Base-by-base conservation (phyloP, 2,888 invertebrate genomes). In the Gibbula magus region DNA sequence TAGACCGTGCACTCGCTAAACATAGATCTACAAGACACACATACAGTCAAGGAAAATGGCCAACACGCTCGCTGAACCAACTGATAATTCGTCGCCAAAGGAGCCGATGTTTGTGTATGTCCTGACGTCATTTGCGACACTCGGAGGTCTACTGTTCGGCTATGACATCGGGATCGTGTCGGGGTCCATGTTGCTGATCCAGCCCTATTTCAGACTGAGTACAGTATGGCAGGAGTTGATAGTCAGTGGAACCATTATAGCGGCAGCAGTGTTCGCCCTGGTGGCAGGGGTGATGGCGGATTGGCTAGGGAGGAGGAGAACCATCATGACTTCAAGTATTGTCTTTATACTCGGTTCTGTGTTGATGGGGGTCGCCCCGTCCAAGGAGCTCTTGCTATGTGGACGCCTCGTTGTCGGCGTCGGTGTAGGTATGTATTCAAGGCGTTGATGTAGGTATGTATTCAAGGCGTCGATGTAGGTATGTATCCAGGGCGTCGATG, bases 71-170 rank as follows among this genome's bases (percentile, higher is more conserved):
- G n/a, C n/a, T n/a, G n/a, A n/a, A n/a, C n/a, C n/a, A n/a, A n/a
- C n/a, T n/a, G n/a, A n/a, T n/a, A n/a, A n/a, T n/a, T n/a, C n/a
- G n/a, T 45, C 45, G 1, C 1, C 45, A 45, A 45, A 45, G n/a
- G n/a, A n/a, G n/a, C n/a, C n/a, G n/a, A n/a, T n/a, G n/a, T n/a
- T n/a, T n/a, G 1, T 45, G 45, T 45, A 45, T 13, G 13, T 13
- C 8, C 13, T 89, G 45, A 83, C 89, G 10, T 81, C 84, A 51
- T 82, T 88, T 39, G 85, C 88, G 0, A 83, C 86, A 25, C 82
- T 88, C 39, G 94, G 94, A 5, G 94, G 93, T 0, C 93, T 93
- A 81, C 89, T 94, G 7, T 94, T 94, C 87, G 94, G 94, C 18
- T 88, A 88, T 78, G 87, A 89, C 76, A 88, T 88, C 0, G 94